These are phyloP conservation scores for Pteropus alecto DNA, from an alignment of 2,113 vertebrate species.

Conservation along the genomic window DNA sequence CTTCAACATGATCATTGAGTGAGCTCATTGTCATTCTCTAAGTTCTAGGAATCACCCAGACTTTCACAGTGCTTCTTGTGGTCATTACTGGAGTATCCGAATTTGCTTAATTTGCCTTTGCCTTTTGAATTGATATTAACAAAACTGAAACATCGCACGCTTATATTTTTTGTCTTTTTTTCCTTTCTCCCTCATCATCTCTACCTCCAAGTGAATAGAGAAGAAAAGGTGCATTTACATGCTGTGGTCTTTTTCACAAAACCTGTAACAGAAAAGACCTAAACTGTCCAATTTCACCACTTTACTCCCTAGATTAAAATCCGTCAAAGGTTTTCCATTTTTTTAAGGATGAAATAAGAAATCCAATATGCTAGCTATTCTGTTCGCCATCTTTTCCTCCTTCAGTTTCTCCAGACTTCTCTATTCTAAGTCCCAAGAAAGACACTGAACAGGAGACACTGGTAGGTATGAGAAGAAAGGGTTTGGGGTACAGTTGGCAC, in stretches of 20 bases:
- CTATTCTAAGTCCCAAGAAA: background rate
- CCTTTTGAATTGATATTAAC: background rate
- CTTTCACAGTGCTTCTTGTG: background rate
- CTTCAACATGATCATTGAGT: background rate
- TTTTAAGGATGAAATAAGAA: background rate
- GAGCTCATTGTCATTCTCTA: background rate
- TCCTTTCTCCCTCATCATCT: background rate
- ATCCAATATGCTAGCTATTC: background rate
- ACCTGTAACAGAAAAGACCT: background rate
- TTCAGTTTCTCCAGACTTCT: background rate
- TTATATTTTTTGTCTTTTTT: background rate
- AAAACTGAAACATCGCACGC: background rate
- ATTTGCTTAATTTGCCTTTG: constrained; percentile 15
- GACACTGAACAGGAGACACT: too few relatives aligned
- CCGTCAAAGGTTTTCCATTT: background rate
- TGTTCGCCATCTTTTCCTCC: background rate
- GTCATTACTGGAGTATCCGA: background rate
- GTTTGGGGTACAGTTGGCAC: background rate
- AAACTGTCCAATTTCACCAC: background rate
- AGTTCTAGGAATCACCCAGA: background rate
- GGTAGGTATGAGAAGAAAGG: background rate
- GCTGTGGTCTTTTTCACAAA: background rate
- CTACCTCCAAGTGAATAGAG: background rate
- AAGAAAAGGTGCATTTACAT: background rate
- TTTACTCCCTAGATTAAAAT: background rate